phyloP scores from a whole-genome alignment of 1,140 invertebrate genomes.

The Drosophila sucinea region DNA sequence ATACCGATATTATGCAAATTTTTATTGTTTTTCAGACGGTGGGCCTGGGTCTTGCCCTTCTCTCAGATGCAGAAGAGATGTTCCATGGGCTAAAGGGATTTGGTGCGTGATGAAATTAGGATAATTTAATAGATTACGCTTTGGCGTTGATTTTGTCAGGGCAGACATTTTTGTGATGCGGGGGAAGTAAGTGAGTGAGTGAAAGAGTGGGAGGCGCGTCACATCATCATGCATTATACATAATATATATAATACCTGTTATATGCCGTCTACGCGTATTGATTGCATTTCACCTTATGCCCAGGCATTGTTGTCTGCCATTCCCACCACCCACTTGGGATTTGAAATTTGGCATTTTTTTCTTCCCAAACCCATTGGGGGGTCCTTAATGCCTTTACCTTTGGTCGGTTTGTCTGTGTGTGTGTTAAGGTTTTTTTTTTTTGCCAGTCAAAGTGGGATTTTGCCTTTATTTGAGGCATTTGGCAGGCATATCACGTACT shows the following conservation, averaged over 20 bases:
- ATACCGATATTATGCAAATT: conserved; percentile 82
- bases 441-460: too few relatives aligned
- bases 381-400: conserved; percentile 35
- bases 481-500: conserved; percentile 68
- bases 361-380: conserved; percentile 24
- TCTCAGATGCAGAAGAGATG: conserved; percentile 30
- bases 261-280: conserved; percentile 77
- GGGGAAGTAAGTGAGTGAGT: not conserved
- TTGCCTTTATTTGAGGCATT: too few relatives aligned
- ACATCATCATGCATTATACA: conserved; percentile 71
- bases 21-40: conserved; percentile 72
- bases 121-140: conserved; percentile 81
- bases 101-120: conserved; percentile 81
- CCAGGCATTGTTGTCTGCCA: conserved; percentile 68
- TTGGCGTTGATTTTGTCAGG: conserved; percentile 74
- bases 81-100: conserved; percentile 72
- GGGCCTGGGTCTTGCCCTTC: conserved; percentile 14
- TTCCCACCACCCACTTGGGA: conserved; percentile 49
- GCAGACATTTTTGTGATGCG: conserved; percentile 21
- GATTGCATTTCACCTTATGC: conserved; percentile 70
- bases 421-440: conserved; percentile 18
- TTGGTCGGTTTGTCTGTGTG: conserved; percentile 23
- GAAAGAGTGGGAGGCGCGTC: not conserved
- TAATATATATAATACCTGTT: conserved; percentile 71
- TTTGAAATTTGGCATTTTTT: conserved; percentile 45